These are phyloP conservation scores for Brotula barbata DNA, from an alignment of 2,797 vertebrate species.

Conservation along the genomic window DNA sequence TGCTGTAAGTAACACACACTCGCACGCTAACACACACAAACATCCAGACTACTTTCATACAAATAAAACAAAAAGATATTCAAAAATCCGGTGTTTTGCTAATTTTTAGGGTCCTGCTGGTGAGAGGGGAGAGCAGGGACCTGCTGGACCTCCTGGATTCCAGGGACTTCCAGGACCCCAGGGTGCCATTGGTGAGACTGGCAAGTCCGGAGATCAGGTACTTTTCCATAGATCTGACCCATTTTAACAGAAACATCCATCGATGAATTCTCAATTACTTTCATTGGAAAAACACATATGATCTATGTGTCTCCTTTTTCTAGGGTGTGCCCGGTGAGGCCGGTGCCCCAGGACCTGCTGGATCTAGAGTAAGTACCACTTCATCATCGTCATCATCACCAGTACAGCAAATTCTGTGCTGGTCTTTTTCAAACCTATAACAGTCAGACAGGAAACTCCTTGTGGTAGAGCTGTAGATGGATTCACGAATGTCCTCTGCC, in stretches of 20 bases:
- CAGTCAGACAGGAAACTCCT: too few species aligned
- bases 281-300: too few species aligned
- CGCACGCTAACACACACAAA: neutral
- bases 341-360: conserved; percentile 85
- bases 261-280: too few species aligned
- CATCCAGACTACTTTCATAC: neutral
- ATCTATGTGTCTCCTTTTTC: conserved; percentile 25
- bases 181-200: conserved; percentile 92
- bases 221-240: too few species aligned
- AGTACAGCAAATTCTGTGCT: too few species aligned
- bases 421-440: too few species aligned
- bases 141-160: conserved; percentile 88
- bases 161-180: conserved; percentile 96
- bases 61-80: too few species aligned
- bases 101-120: conserved; percentile 90
- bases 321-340: conserved; percentile 92
- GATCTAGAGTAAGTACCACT: conserved; percentile 88
- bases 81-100: conserved; percentile 2
- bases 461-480: too few species aligned
- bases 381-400: too few species aligned
- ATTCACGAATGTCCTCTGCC: too few species aligned
- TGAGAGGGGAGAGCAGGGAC: conserved; percentile 95
- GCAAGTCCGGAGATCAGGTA: conserved; percentile 97
- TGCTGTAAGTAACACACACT: conserved; percentile 79
- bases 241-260: too few species aligned